Percentiles rank a stretch among this genome's conserved stretches.
These are phyloP conservation scores for Cuculus canorus DNA, from an alignment of 2,797 vertebrate genomes.

Conservation along the genomic window DNA sequence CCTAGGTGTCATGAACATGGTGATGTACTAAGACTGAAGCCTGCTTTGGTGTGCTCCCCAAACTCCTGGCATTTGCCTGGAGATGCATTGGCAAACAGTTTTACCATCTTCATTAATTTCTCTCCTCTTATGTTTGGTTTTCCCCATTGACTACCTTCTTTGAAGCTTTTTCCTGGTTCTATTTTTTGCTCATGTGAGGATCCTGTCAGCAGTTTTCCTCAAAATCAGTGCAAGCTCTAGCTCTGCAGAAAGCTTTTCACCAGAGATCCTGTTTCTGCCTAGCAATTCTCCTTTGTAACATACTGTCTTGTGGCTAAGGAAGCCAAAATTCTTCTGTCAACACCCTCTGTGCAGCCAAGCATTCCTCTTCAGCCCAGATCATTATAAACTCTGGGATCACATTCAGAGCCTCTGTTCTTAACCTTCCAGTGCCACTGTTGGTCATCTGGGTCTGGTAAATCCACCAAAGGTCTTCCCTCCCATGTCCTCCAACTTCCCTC, in stretches of 20 bases:
- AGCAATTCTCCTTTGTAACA: neutral
- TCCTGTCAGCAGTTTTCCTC: neutral
- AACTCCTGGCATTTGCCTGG: neutral
- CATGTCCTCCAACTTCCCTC: neutral
- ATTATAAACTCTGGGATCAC: neutral
- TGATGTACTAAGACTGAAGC: neutral
- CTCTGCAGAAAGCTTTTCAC: neutral
- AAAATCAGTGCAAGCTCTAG: neutral
- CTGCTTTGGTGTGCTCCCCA: neutral
- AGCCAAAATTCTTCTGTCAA: slow-evolving; percentile 11
- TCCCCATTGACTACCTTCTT: neutral
- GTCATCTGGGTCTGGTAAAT: neutral
- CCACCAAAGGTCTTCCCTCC: neutral
- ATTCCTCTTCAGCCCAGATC: neutral
- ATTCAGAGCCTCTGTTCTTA: neutral
- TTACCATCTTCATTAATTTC: neutral
- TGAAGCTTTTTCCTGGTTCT: neutral
- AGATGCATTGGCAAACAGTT: neutral
- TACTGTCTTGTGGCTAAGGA: neutral
- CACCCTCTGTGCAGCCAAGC: neutral
- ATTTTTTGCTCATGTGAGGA: neutral
- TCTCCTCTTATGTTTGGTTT: neutral
- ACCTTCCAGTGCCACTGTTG: neutral
- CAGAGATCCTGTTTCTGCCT: neutral
- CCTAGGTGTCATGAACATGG: accelerated